These are phyloP conservation scores for Alsophila aescularia DNA, from an alignment of 2,888 invertebrate species.

Conservation along the genomic window DNA sequence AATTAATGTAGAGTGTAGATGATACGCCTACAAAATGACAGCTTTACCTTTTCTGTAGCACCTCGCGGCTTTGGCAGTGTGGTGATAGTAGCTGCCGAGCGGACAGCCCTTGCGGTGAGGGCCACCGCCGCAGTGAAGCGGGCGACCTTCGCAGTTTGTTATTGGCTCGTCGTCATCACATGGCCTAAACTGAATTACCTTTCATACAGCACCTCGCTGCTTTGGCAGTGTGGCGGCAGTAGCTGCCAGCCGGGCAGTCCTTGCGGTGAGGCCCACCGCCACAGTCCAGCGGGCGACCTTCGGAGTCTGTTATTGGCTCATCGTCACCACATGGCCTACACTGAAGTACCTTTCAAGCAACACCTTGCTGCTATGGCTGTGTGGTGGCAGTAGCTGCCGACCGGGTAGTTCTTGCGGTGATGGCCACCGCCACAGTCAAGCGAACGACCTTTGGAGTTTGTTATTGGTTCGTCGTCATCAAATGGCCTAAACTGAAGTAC, in stretches of 20 bases:
- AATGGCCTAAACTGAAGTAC: constrained; percentile 86
- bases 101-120: constrained; percentile 92
- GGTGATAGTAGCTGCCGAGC: constrained; percentile 93
- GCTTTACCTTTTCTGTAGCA: constrained; percentile 92
- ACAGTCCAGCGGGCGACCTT: too few species aligned
- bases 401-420: constrained; percentile 91
- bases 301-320: too few species aligned
- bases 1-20: too few species aligned
- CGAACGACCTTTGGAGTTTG: constrained; percentile 87
- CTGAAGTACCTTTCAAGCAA: constrained; percentile 93
- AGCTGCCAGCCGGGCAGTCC: too few species aligned
- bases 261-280: too few species aligned
- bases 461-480: constrained; percentile 91
- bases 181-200: constrained; percentile 80
- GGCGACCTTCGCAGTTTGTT: constrained; percentile 87
- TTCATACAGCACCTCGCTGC: too few species aligned
- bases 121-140: constrained; percentile 92
- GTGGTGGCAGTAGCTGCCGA: constrained; percentile 94
- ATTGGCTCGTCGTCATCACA: constrained; percentile 93
- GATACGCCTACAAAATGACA: background rate
- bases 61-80: constrained; percentile 90
- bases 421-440: constrained; percentile 92
- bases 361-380: constrained; percentile 92
- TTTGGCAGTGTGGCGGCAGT: too few species aligned
- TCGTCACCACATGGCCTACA: too few species aligned